phyloP scores from a whole-genome alignment of 2,797 vertebrate genomes.

The Typhlichthys subterraneus region DNA sequence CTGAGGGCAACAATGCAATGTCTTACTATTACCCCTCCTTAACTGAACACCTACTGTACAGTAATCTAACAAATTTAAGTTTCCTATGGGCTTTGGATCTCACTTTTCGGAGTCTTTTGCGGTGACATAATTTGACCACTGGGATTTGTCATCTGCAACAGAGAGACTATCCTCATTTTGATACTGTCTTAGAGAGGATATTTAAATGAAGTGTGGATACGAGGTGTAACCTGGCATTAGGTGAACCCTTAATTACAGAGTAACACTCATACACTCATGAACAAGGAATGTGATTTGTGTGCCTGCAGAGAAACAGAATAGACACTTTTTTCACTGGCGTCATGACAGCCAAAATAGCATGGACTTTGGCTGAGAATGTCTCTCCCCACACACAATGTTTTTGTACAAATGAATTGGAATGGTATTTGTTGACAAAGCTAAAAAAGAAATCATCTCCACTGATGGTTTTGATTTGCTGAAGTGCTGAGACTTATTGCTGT shows the following conservation, averaged over 20 bases:
- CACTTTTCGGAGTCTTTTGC: constrained; percentile 12
- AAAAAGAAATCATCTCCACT: constrained; percentile 23
- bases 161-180: neutral
- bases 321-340: constrained; percentile 21
- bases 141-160: neutral
- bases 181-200: constrained; percentile 4
- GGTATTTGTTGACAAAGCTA: constrained; percentile 29
- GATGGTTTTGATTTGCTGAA: constrained; percentile 36
- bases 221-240: constrained; percentile 48
- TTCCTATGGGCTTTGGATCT: neutral
- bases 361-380: constrained; percentile 37
- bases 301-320: constrained; percentile 31
- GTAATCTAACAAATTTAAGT: constrained; percentile 1
- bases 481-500: constrained; percentile 36
- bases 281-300: constrained; percentile 62
- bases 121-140: constrained; percentile 9
- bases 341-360: constrained; percentile 5
- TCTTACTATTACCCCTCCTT: constrained; percentile 29
- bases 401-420: neutral
- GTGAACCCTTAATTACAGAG: constrained; percentile 60
- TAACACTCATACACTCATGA: constrained; percentile 45
- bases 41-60: constrained; percentile 22
- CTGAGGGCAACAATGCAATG: constrained; percentile 19
- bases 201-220: constrained; percentile 23
- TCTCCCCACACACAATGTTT: neutral